Conservation (phyloP, 2,113 vertebrate species). For the Bufo gargarizans region DNA sequence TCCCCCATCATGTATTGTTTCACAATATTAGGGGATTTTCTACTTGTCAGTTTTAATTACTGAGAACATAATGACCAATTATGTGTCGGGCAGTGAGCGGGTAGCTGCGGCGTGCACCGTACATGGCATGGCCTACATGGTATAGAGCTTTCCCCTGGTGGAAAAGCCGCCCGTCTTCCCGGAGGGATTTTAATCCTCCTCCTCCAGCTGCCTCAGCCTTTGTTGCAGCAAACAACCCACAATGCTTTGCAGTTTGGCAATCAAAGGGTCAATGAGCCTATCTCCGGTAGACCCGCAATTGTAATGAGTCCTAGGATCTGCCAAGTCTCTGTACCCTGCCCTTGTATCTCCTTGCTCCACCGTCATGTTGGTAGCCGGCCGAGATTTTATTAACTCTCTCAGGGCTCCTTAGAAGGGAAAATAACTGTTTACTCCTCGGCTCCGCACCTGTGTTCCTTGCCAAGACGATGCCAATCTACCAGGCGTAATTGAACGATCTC, state of each 20-base stretch:
- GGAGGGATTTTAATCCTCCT: neutral
- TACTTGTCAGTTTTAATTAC: neutral
- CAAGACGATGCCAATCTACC: slow-evolving; percentile 4
- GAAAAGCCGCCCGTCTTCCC: neutral
- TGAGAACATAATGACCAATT: neutral
- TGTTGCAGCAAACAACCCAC: slow-evolving; percentile 11
- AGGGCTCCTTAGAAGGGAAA: slow-evolving; percentile 1
- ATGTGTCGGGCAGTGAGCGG: neutral
- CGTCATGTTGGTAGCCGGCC: neutral
- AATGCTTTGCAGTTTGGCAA: slow-evolving; percentile 26
- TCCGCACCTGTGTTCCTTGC: neutral
- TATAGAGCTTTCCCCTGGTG: neutral
- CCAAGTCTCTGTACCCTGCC: neutral
- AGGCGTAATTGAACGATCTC: neutral
- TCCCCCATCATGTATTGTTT: neutral
- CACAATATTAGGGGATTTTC: neutral
- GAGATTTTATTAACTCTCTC: slow-evolving; percentile 9
- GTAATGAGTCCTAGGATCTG: slow-evolving; percentile 14
- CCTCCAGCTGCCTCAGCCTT: slow-evolving; percentile 22
- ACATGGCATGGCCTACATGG: neutral
- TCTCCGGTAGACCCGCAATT: neutral
- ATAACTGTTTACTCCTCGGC: neutral
- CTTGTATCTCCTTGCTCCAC: slow-evolving; percentile 10
- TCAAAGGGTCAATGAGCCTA: neutral
- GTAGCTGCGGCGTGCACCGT: neutral